Conservation (phyloP, 1,140 invertebrate genomes). For the Drosophila novamexicana region DNA sequence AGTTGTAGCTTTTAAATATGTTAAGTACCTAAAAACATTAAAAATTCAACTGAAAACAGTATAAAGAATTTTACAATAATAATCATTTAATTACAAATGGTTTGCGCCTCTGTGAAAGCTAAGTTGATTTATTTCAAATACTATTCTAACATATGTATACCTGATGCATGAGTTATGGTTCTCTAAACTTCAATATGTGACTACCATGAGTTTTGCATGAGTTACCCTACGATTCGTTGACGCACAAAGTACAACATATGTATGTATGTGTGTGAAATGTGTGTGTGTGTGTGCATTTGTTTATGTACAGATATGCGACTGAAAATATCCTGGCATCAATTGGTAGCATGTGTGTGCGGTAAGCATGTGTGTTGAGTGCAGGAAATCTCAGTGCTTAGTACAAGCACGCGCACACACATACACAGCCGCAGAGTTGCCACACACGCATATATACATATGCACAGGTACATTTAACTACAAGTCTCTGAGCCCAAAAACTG, state of each 20-base stretch:
- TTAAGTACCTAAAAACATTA: slow-evolving; percentile 13
- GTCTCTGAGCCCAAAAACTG: slow-evolving; percentile 1
- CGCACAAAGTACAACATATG: too few species aligned
- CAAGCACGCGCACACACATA: background rate
- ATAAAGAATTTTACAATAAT: slow-evolving; percentile 18
- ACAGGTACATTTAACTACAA: background rate
- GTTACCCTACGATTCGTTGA: background rate
- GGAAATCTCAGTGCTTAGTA: background rate
- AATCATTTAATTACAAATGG: slow-evolving; percentile 21
- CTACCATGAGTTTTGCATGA: background rate
- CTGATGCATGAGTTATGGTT: background rate
- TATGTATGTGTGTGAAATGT: too few species aligned
- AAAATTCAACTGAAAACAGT: background rate
- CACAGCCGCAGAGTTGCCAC: background rate
- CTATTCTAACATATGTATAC: background rate
- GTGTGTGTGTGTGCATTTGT: background rate
- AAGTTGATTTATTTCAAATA: slow-evolving; percentile 1
- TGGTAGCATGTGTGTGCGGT: background rate
- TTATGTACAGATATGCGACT: background rate
- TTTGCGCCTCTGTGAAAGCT: slow-evolving; percentile 35
- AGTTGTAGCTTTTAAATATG: slow-evolving; percentile 13
- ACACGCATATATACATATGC: background rate
- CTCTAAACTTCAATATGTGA: background rate
- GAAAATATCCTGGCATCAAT: background rate
- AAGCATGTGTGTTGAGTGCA: background rate